Conservation (phyloP, 2,888 invertebrate genomes). For the Trimorus sp. region DNA sequence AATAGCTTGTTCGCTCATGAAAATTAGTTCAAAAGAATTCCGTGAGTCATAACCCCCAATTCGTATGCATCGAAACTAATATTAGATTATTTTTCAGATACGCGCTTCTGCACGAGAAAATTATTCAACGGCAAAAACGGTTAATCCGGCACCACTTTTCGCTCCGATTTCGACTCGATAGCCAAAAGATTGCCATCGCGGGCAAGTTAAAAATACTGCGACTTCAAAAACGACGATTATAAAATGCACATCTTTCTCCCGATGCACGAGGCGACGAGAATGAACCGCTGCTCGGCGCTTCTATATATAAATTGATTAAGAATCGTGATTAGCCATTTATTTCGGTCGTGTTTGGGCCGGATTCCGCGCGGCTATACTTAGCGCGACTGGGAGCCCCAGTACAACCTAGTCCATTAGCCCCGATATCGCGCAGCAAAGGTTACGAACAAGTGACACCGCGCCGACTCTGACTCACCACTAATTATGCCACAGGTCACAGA, state of each 20-base stretch:
- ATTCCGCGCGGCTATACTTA: slow-evolving; percentile 78
- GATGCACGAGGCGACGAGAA: slow-evolving; percentile 33
- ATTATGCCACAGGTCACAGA: slow-evolving; percentile 54
- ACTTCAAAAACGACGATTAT: slow-evolving; percentile 23
- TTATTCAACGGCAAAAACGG: no score
- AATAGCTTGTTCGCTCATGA: no score
- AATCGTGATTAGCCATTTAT: slow-evolving; percentile 80
- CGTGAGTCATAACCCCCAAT: no score
- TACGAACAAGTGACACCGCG: slow-evolving; percentile 66
- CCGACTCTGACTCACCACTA: slow-evolving; percentile 46
- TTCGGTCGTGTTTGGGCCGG: slow-evolving; percentile 78
- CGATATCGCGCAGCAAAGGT: slow-evolving; percentile 73
- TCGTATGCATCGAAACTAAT: no score
- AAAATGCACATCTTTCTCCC: slow-evolving; percentile 44
- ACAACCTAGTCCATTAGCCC: slow-evolving; percentile 81
- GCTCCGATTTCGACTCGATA: neutral
- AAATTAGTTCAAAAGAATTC: no score
- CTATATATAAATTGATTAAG: slow-evolving; percentile 76
- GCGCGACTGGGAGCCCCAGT: slow-evolving; percentile 73
- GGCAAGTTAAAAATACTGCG: slow-evolving; percentile 27
- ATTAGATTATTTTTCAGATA: no score
- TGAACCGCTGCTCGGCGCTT: slow-evolving; percentile 29
- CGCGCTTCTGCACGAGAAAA: no score
- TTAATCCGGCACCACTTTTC: no score
- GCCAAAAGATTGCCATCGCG: slow-evolving; percentile 15